Percentiles rank a stretch among this genome's conserved stretches.
phyloP scores from a whole-genome alignment of 2,797 vertebrate genomes.

The Thamnophis elegans region DNA sequence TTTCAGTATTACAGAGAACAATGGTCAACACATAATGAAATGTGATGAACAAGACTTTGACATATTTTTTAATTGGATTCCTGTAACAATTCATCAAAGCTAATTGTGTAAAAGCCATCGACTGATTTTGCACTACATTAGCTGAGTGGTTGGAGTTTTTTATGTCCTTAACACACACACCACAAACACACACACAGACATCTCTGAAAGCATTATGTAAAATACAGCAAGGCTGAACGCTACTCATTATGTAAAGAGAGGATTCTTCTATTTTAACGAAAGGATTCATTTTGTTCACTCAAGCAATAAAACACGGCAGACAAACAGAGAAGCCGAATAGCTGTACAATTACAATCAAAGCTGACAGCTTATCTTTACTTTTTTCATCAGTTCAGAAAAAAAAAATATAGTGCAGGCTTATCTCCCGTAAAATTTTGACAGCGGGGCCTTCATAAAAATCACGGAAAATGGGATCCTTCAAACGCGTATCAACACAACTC shows the following conservation, averaged over 20 bases:
- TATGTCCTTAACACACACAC: neutral
- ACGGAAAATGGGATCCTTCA: neutral
- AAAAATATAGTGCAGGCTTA: neutral
- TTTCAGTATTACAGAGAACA: neutral
- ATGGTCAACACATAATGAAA: neutral
- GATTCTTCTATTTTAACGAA: constrained; percentile 6
- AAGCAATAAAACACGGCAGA: constrained; percentile 2
- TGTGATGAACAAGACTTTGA: neutral
- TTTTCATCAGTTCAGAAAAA: constrained; percentile 12
- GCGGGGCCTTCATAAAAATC: constrained; percentile 27
- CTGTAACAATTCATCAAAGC: neutral
- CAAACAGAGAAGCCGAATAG: neutral
- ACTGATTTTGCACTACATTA: neutral
- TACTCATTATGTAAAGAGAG: neutral
- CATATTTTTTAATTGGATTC: neutral
- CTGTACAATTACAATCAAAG: constrained; percentile 1
- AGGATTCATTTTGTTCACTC: constrained; percentile 23
- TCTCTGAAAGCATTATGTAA: neutral
- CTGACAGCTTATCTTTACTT: constrained; percentile 20
- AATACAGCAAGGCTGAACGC: constrained; percentile 1
- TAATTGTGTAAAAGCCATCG: constrained; percentile 3
- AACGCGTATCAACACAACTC: neutral
- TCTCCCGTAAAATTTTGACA: constrained; percentile 32
- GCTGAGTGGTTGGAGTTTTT: neutral
- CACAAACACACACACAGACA: neutral